phyloP scores from a whole-genome alignment of 2,888 invertebrate species.

The Chrysina gloriosa region DNA sequence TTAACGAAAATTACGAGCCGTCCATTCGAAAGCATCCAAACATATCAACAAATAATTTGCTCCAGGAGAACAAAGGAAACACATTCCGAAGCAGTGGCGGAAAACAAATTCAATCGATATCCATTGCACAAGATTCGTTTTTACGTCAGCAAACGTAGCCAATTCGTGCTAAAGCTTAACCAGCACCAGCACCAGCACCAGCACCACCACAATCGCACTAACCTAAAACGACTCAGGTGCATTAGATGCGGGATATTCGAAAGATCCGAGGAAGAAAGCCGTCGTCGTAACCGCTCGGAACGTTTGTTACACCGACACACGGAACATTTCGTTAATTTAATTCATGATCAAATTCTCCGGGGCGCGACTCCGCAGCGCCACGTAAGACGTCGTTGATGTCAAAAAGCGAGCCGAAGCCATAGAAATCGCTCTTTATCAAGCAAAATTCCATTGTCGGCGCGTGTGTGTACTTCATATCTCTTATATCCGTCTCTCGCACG shows the following conservation, averaged over 20 bases:
- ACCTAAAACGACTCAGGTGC: not conserved
- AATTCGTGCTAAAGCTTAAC: too few species aligned
- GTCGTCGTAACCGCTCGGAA: not conserved
- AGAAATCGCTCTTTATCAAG: slow-evolving; percentile 46
- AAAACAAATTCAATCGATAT: too few species aligned
- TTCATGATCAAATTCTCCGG: slow-evolving; percentile 40
- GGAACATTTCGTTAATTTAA: slow-evolving; percentile 39
- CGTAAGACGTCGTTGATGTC: slow-evolving; percentile 47
- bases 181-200: too few species aligned
- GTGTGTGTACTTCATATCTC: slow-evolving; percentile 1
- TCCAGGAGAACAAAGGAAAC: too few species aligned
- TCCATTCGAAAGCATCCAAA: too few species aligned
- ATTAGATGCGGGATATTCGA: not conserved
- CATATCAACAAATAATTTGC: too few species aligned
- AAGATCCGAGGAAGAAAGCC: not conserved
- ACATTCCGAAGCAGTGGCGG: too few species aligned
- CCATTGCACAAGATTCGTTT: too few species aligned
- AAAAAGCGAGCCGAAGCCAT: slow-evolving; percentile 44
- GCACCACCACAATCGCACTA: too few species aligned
- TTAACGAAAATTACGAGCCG: too few species aligned
- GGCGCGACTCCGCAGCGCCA: slow-evolving; percentile 40
- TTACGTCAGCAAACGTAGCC: too few species aligned
- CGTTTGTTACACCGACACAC: not conserved
- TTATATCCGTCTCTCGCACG: not conserved
- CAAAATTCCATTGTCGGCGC: slow-evolving; percentile 46